Evolutionary conservation across 1,140 invertebrate species (phyloP).

Genomic region (Tyrophagus putrescentiae): DNA sequence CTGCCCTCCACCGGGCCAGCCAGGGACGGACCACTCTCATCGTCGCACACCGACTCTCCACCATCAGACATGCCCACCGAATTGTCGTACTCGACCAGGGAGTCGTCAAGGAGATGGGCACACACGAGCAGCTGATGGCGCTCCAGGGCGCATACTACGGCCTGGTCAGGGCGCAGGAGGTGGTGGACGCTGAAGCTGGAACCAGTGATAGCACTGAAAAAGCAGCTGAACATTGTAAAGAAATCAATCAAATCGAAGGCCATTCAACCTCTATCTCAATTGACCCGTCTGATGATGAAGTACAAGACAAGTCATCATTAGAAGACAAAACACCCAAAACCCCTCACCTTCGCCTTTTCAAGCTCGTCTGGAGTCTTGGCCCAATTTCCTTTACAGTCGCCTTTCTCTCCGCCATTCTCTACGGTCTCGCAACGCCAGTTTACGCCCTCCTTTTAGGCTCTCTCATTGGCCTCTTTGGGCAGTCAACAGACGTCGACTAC

Average conservation of each 20-base stretch:
- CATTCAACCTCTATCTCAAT: too few species aligned
- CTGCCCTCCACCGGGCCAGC: conserved; percentile 56
- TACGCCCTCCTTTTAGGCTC: conserved; percentile 14
- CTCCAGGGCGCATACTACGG: conserved; percentile 61
- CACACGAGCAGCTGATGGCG: conserved; percentile 57
- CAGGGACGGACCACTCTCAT: conserved; percentile 70
- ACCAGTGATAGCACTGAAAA: too few species aligned
- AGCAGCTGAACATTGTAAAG: too few species aligned
- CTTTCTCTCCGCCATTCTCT: conserved; percentile 14
- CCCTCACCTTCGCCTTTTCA: too few species aligned
- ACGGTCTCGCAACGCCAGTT: conserved; percentile 13
- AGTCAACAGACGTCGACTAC: neutral
- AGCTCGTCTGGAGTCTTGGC: too few species aligned
- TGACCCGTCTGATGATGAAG: too few species aligned
- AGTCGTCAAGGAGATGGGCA: conserved; percentile 58
- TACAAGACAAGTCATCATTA: too few species aligned
- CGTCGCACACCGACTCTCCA: conserved; percentile 62
- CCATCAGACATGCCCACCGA: conserved; percentile 51
- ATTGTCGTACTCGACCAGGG: conserved; percentile 66
- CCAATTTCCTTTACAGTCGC: too few species aligned
- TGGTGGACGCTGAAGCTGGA: too few species aligned
- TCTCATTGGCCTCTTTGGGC: neutral
- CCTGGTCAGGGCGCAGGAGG: conserved; percentile 33
- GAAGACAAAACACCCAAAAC: too few species aligned
- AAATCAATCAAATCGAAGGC: too few species aligned